Evolutionary conservation across 1,140 invertebrate genomes (phyloP).

Genomic region (Maconellicoccus hirsutus): DNA sequence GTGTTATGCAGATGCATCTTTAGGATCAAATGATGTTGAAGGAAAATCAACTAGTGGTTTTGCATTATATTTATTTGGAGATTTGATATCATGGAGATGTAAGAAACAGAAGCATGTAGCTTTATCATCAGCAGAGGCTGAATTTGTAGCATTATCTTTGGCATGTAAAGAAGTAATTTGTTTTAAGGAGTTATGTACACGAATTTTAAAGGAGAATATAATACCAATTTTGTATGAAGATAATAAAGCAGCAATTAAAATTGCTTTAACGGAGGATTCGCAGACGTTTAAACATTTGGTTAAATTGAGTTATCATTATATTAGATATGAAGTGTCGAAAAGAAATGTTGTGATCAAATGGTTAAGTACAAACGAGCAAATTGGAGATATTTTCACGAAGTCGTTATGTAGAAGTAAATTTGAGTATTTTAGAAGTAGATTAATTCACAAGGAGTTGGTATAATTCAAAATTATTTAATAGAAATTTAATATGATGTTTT

Average conservation of each 20-base stretch:
- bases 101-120: slow-evolving; percentile 32
- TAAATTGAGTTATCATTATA: slow-evolving; percentile 4
- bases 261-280: not conserved
- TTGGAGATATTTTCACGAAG: not conserved
- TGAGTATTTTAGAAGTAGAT: too few relatives aligned
- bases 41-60: slow-evolving; percentile 30
- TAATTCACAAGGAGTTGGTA: too few relatives aligned
- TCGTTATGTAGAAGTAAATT: not conserved
- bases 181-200: slow-evolving; percentile 27
- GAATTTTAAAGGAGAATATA: not conserved
- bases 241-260: not conserved
- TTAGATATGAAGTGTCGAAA: not conserved
- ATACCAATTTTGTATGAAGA: not conserved
- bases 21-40: slow-evolving; percentile 24
- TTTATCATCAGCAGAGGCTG: slow-evolving; percentile 34
- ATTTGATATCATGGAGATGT: slow-evolving; percentile 31
- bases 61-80: slow-evolving; percentile 28
- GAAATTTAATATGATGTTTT: too few relatives aligned
- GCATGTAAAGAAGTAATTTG: slow-evolving; percentile 31
- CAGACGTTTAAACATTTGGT: not conserved
- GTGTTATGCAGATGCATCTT: slow-evolving; percentile 30
- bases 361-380: not conserved
- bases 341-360: not conserved
- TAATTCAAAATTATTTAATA: too few relatives aligned
- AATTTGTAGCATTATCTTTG: slow-evolving; percentile 33